Percentiles rank a stretch among this genome's conserved stretches.
phyloP scores from a whole-genome alignment of 2,113 vertebrate genomes.

The Callipepla squamata region DNA sequence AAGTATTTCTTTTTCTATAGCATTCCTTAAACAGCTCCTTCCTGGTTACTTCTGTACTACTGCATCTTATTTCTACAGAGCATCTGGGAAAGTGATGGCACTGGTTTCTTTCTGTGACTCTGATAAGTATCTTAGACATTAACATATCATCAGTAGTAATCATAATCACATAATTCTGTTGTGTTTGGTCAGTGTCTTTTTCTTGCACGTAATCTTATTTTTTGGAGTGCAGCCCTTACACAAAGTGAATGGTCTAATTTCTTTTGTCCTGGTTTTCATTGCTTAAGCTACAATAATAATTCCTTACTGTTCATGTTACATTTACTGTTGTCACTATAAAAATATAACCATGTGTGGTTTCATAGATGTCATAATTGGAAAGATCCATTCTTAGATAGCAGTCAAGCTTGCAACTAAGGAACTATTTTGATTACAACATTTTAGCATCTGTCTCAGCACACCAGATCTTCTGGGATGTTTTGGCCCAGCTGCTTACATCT shows the following conservation, averaged over 20 bases:
- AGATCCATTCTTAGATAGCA: background rate
- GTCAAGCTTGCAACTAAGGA: background rate
- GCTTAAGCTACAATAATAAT: background rate
- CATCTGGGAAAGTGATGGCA: background rate
- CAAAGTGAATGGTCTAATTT: background rate
- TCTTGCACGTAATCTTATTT: background rate
- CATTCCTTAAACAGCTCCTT: background rate
- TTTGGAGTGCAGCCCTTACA: background rate
- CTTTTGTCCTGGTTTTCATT: background rate
- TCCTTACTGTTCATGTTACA: background rate
- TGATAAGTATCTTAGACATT: background rate
- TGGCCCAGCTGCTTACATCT: background rate
- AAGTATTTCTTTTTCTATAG: background rate
- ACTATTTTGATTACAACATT: background rate
- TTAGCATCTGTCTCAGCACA: background rate
- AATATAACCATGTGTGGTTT: background rate
- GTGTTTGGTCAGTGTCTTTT: background rate
- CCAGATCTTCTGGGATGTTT: background rate
- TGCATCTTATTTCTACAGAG: background rate
- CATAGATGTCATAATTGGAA: background rate
- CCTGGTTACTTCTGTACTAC: background rate
- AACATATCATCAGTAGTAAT: background rate
- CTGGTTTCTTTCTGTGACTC: background rate
- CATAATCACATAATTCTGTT: background rate
- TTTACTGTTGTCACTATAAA: background rate